phyloP scores from a whole-genome alignment of 30 jellyfish, hydroid and myxozoan species.

The Aurelia aurita region DNA sequence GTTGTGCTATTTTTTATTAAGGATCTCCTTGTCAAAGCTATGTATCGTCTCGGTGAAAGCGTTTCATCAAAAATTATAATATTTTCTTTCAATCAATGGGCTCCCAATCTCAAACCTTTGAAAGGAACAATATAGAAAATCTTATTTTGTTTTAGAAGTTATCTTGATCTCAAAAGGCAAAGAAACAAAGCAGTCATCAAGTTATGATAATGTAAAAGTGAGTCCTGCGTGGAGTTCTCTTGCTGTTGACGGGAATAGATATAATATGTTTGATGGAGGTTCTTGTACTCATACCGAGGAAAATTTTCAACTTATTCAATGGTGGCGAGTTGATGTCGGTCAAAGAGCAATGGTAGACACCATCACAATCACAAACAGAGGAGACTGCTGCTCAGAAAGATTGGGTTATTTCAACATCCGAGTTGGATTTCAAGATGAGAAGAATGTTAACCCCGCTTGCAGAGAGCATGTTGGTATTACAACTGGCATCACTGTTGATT shows the following conservation, averaged over 20 bases:
- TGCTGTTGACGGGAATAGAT: neutral
- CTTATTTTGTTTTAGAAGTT: no score
- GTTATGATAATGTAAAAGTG: no score
- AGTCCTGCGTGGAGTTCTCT: no score
- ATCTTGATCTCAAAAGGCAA: no score
- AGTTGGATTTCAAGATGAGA: slow-evolving; percentile 2
- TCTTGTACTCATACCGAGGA: neutral
- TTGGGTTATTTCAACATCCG: slow-evolving; percentile 4
- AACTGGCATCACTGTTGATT: neutral
- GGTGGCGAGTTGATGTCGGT: slow-evolving; percentile 3
- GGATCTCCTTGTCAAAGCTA: no score
- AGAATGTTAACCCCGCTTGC: neutral
- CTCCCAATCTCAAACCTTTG: no score
- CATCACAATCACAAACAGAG: neutral
- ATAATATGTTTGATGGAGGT: neutral
- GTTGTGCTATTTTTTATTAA: no score
- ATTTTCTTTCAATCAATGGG: no score
- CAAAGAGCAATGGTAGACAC: neutral
- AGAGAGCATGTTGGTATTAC: neutral
- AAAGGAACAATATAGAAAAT: no score
- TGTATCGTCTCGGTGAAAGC: no score
- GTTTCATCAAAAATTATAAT: no score
- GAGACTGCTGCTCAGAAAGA: slow-evolving; percentile 10
- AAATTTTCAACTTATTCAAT: neutral
- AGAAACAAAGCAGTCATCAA: no score